Evolutionary conservation across 2,888 invertebrate genomes (phyloP), one percentile per base, ranked within the genome.

Genomic region (Charanyca ferruginea): DNA sequence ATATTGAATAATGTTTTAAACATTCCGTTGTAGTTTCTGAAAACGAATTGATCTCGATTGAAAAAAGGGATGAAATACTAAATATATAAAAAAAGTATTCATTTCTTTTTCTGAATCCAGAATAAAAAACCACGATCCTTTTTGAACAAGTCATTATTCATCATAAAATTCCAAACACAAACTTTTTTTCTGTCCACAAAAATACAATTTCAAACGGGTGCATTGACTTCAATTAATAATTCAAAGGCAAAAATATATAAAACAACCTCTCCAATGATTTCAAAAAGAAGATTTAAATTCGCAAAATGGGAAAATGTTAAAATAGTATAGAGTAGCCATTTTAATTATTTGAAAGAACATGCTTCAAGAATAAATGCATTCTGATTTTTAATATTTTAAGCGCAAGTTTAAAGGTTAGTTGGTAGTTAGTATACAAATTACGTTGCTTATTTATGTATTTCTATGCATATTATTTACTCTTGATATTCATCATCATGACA

Each of bases 251-350:
- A 73, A 16, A 28, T 11, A n/a, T n/a, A n/a, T 7, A 20, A 58
- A 53, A 41, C 16, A 32, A 42, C 7, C 20, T 41, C 22, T 53
- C 13, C 9, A 25, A 18, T 25, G 3, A 35, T 53, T 47, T 16
- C 0, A 23, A 28, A 51, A 42, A 22, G 6, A 45, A 66, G 48
- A 16, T 32, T 18, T 20, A 3, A 53, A 67, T 57, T 53, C 9
- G 13, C 23, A 38, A 74, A 58, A 74, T 51, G 23, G 44, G 9
- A 44, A 53, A 48, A 38, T 53, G 35, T 13, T 49, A 65, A n/a
- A 52, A 16, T 28, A 28, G 16, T 23, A 11, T 16, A 32, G n/a
- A 57, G 32, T 22, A 57, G 45, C 22, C 47, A 28, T 44, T 9
- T 28, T 32, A 48, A 44, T 74, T 38, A 44, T 53, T 64, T 18